Base-by-base conservation (phyloP, 2,888 invertebrate genomes). In the Altica lythri region DNA sequence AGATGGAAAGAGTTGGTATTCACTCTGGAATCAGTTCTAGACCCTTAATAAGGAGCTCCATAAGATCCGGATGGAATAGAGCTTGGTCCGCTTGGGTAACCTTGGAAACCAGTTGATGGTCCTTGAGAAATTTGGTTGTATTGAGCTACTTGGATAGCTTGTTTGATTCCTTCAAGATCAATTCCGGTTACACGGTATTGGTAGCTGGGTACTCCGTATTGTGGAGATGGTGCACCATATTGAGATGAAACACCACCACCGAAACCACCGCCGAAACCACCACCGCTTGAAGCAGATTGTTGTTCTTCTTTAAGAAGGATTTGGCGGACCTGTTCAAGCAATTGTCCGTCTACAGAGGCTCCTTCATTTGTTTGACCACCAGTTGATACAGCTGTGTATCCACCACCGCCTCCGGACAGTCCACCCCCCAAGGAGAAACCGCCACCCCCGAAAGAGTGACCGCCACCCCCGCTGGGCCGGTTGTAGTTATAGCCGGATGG, bases 81-180 rank as follows among this genome's bases (percentile, higher is more conserved):
- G 59, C 77, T 77, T 8, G 78, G 77, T 45, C 74, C 76, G 57
- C 79, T 78, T 44, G 78, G 77, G 66, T 79, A 79, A 27, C 79
- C 77, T n/a, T 75, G 70, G 64, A 64, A 63, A n/a, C n/a, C n/a
- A n/a, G n/a, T n/a, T n/a, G 52, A 48, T n/a, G 53, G 53, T 16
- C 66, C 66, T 64, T 82, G 78, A 75, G 79, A 79, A 61, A 81
- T 76, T 78, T 90, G 90, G 66, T 87, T 83, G 81, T 86, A 91
- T 71, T 92, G 90, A 34, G 92, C 92, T 60, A 92, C 91, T 75
- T 92, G 91, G 78, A 92, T 88, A 66, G 90, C 91, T 69, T 90
- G 91, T 70, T 89, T 88, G 70, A 91, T 88, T 60, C 89, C 90
- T 69, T 91, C 92, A 61, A 92, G 85, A 77, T 90, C 87, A 77